Conservation (phyloP, 2,113 vertebrate genomes). For the Siphamia tubifer region DNA sequence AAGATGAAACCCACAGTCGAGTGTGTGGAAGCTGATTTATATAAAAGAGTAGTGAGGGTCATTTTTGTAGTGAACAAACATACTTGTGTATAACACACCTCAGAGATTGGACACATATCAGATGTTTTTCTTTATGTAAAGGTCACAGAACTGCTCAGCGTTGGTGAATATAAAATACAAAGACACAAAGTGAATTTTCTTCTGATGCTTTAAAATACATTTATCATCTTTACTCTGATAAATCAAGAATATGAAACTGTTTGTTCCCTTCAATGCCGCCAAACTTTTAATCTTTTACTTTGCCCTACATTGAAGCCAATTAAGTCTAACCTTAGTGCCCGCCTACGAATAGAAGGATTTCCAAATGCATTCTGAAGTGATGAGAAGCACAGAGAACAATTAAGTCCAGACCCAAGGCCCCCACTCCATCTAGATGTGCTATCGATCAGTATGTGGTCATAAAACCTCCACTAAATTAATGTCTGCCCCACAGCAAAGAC, state of each 20-base stretch:
- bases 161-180: slow-evolving; percentile 6
- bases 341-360: slow-evolving; percentile 58
- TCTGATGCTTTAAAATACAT: slow-evolving; percentile 1
- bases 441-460: slow-evolving; percentile 73
- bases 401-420: slow-evolving; percentile 64
- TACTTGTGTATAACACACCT: slow-evolving; percentile 18
- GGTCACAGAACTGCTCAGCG: neutral
- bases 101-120: slow-evolving; percentile 1
- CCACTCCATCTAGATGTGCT: slow-evolving; percentile 57
- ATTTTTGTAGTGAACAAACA: slow-evolving; percentile 31
- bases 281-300: slow-evolving; percentile 58
- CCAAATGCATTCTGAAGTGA: slow-evolving; percentile 60
- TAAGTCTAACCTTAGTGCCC: slow-evolving; percentile 35
- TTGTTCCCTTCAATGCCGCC: slow-evolving; percentile 31
- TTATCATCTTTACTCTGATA: slow-evolving; percentile 10
- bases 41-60: slow-evolving; percentile 16
- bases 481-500: slow-evolving; percentile 59
- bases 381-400: slow-evolving; percentile 69
- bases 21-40: slow-evolving; percentile 23
- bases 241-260: slow-evolving; percentile 35
- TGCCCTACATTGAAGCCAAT: slow-evolving; percentile 46
- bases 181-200: neutral
- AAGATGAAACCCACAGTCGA: slow-evolving; percentile 27
- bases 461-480: slow-evolving; percentile 71
- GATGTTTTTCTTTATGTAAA: slow-evolving; percentile 21